Evolutionary conservation across 53 echinoderm and acorn worm species (phyloP).

Genomic region (Holothuria scabra): DNA sequence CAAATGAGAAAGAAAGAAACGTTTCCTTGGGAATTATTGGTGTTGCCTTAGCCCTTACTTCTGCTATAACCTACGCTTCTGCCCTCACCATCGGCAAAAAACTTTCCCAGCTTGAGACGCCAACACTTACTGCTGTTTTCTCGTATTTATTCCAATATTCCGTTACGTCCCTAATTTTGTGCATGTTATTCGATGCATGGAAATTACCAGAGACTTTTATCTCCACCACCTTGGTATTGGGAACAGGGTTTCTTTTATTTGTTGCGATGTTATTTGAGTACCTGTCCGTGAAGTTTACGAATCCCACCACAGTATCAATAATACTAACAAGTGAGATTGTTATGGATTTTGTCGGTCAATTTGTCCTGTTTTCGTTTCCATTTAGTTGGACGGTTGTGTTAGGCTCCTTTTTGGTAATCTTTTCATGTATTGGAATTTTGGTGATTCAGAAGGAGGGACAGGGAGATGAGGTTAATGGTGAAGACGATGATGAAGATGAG

Average conservation of each 20-base stretch:
- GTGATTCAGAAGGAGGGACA: background rate
- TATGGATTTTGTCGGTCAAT: conserved; percentile 3
- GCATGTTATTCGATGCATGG: background rate
- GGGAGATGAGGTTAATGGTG: no score
- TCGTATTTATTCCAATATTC: background rate
- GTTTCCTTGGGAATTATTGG: no score
- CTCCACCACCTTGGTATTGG: background rate
- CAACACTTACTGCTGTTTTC: background rate
- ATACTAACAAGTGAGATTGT: conserved; percentile 1
- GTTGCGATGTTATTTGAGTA: background rate
- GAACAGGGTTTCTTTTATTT: background rate
- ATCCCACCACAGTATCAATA: conserved; percentile 26
- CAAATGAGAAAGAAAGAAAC: no score
- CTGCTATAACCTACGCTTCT: background rate
- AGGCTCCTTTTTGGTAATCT: conserved; percentile 2
- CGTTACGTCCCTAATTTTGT: background rate
- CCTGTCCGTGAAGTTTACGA: background rate
- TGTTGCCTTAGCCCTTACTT: background rate
- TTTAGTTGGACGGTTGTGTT: background rate
- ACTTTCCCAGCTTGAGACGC: background rate
- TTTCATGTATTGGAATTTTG: background rate
- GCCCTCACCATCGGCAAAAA: background rate
- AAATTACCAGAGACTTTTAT: background rate
- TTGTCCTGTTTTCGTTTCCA: background rate
- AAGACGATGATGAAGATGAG: no score